Evolutionary conservation across 2,888 invertebrate species (phyloP), one percentile per base, ranked within the genome.

Genomic region (Lamellibrachia columna): DNA sequence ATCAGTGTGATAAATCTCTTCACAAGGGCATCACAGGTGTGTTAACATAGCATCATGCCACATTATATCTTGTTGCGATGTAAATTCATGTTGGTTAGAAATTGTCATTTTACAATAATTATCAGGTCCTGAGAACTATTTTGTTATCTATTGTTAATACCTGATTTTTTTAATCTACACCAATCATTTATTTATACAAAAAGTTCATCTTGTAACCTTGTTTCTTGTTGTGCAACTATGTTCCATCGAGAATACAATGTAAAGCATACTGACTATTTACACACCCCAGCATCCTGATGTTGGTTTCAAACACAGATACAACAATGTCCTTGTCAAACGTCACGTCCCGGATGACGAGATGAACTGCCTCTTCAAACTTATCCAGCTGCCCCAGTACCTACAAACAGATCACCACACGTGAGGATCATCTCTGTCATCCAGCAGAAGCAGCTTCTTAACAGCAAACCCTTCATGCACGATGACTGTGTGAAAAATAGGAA

Each of bases 261-360:
- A 75, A 22, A 22, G 75, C n/a, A 4, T 75, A 22, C 75, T 22
- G 15, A 53, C 8, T 55, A 91, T 92, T 9, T 22, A 96, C 97
- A 97, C 97, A 98, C 98, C 99, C 99, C n/a, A 99, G 97, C 97
- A 99, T 98, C 94, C 99, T 97, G 95, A 99, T 99, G 96, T 99
- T 99, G 9, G 99, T 99, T 97, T 99, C 99, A 97, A 99, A 99
- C 6, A 99, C 98, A 0, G 99, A 99, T 9, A 99, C 99, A 92
- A 99, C 98, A 93, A 99, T 98, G 97, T 99, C 99, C 94, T 97
- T 98, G 96, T 99, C 99, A 96, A 99, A 99, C 92, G 97, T 97
- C 8, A 99, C 98, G 96, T 98, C 98, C 93, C 97, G 97, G 94
- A 99, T 98, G 90, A 99, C 98, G 93, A 98, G 97, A 96, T 98